Evolutionary conservation across 2,797 vertebrate genomes (phyloP).

Genomic region (Babyrousa celebensis): DNA sequence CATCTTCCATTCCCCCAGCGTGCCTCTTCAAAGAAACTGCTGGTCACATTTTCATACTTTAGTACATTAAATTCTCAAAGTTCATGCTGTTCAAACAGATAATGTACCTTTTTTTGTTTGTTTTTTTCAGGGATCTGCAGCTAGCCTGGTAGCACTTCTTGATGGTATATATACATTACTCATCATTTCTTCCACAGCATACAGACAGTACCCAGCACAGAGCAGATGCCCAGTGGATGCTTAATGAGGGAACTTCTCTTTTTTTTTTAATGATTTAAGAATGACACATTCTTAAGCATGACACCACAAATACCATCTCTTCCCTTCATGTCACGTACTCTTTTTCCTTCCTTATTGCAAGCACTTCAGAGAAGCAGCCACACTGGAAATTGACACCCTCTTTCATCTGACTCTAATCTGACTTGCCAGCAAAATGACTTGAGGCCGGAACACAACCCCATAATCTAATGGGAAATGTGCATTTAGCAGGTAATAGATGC

Average conservation of each 20-base stretch:
- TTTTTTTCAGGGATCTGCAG: background rate
- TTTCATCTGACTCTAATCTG: slow-evolving; percentile 77
- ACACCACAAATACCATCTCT: slow-evolving; percentile 58
- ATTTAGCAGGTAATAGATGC: slow-evolving; percentile 80
- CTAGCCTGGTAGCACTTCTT: background rate
- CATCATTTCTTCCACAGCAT: background rate
- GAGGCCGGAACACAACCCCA: slow-evolving; percentile 41
- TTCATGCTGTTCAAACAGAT: background rate
- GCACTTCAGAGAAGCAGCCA: slow-evolving; percentile 45
- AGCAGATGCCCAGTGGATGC: background rate
- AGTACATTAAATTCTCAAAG: slow-evolving; percentile 43
- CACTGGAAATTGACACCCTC: slow-evolving; percentile 67
- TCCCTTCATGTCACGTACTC: slow-evolving; percentile 70
- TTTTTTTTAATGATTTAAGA: slow-evolving; percentile 42
- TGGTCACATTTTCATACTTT: slow-evolving; percentile 30
- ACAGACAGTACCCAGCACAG: background rate
- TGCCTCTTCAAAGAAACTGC: background rate
- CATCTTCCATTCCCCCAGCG: background rate
- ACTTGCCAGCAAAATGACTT: slow-evolving; percentile 79
- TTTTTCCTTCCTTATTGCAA: slow-evolving; percentile 24
- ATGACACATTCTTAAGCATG: slow-evolving; percentile 61
- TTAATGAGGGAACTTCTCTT: background rate
- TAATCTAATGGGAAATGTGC: slow-evolving; percentile 74
- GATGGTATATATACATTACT: background rate
- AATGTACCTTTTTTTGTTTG: background rate